Evolutionary conservation across 1,140 invertebrate species (phyloP), one percentile per base, ranked within the genome.

Genomic region (Manduca sexta): DNA sequence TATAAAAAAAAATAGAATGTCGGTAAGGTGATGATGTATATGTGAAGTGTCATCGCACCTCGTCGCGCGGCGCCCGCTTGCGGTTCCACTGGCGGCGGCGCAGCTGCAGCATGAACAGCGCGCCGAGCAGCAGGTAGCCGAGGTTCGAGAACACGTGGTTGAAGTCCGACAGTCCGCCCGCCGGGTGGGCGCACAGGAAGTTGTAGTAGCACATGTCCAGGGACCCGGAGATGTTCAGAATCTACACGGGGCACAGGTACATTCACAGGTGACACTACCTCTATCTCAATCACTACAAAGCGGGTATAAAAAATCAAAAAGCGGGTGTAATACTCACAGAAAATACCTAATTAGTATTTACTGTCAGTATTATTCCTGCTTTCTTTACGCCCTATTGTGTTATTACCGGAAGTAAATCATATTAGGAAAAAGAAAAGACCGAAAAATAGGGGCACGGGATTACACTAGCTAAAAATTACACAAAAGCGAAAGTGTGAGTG

Each of bases 141-240:
- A 95, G 90, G 84, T 97, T 97, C 14, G 94, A 96, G 71, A 93
- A 94, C 16, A 97, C 90, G 79, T 96, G 96, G 87, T 95, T 95
- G 70, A 94, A 94, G 74, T 95, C 94, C 35, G 90, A 91, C 14
- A 94, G 65, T n/a, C 89, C 73, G 16, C 90, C 90, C 12, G 93
- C 82, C 1, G 94, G 94, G 88, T 95, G 93, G 10, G 95, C 91
- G 80, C 96, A 98, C 40, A 93, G 80, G 84, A 97, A 97, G 83
- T 98, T 98, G 87, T 96, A 98, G 81, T 96, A 97, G 79, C 96
- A 97, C 40, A 95, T 86, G 87, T 97, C 95, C 74, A 96, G 91
- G 78, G 96, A 92, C 14, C 95, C 95, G 2, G 94, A 94, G 31
- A 91, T 81, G 68, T 93, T 91, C 43, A 97, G 68, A 1, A 94